A percentile compares a stretch with the other conserved stretches of the same genome.
Conservation (phyloP, 2,888 invertebrate species). For the Caradrina clavipalpis region DNA sequence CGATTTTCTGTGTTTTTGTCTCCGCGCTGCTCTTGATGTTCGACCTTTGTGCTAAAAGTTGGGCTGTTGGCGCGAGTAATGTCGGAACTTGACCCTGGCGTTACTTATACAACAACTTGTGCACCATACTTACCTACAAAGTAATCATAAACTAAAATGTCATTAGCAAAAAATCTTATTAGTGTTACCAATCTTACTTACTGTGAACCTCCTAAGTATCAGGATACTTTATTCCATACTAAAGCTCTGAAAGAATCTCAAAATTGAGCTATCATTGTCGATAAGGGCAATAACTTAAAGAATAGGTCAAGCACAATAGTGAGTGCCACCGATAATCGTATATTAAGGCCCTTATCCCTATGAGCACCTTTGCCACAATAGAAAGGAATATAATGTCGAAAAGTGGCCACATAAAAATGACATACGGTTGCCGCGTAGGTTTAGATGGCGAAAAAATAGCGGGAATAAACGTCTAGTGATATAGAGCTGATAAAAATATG, state of each 20-base stretch:
- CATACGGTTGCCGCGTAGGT: conserved; percentile 82
- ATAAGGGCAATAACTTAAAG: conserved; percentile 87
- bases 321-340: conserved; percentile 90
- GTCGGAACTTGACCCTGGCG: conserved; percentile 48
- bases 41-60: conserved; percentile 56
- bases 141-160: conserved; percentile 5
- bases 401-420: conserved; percentile 91
- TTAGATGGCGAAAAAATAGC: conserved; percentile 76
- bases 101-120: conserved; percentile 32
- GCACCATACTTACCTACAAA: conserved; percentile 21
- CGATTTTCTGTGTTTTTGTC: conserved; percentile 73
- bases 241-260: conserved; percentile 71
- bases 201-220: conserved; percentile 16
- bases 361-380: conserved; percentile 89
- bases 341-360: conserved; percentile 90
- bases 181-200: conserved; percentile 33
- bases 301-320: conserved; percentile 90
- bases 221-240: conserved; percentile 55
- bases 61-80: conserved; percentile 33
- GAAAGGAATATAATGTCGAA: conserved; percentile 90
- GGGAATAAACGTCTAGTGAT: conserved; percentile 63
- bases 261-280: conserved; percentile 83
- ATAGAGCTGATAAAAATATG: conserved; percentile 63
- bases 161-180: conserved; percentile 20
- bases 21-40: conserved; percentile 62